These are phyloP conservation scores for Ormyrus pomaceus DNA, from an alignment of 2,888 invertebrate species.

Conservation along the genomic window DNA sequence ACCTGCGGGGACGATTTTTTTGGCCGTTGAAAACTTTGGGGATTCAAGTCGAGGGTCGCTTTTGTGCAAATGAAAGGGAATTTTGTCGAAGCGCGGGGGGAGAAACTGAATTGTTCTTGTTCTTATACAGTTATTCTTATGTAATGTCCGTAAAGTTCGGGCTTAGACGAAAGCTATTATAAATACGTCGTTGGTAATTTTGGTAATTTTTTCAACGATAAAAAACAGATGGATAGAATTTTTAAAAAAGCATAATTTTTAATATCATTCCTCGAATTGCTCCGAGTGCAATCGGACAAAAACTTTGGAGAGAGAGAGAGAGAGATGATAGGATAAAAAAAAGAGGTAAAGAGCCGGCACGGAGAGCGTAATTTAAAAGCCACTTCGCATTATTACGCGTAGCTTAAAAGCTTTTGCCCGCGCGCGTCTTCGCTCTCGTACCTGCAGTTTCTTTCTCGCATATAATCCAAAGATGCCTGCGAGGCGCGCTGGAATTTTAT, in stretches of 20 bases:
- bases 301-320: not conserved
- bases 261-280: too few species aligned
- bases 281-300: constrained; percentile 17
- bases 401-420: constrained; percentile 49
- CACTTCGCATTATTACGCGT: constrained; percentile 30
- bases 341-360: not conserved
- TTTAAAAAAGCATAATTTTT: not conserved
- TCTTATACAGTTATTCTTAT: too few species aligned
- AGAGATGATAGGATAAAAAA: not conserved
- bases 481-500: constrained; percentile 14
- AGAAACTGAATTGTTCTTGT: too few species aligned
- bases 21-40: not conserved
- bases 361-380: constrained; percentile 45
- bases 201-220: not conserved
- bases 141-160: too few species aligned
- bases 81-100: not conserved
- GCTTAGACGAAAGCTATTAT: too few species aligned
- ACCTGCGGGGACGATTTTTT: constrained; percentile 3
- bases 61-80: not conserved
- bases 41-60: not conserved
- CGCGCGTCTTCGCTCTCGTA: not conserved
- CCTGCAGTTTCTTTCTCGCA: constrained; percentile 6
- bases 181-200: not conserved
- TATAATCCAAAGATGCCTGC: not conserved
- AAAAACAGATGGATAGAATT: not conserved